Conservation (phyloP, 2,797 vertebrate genomes). For the Paguma larvata region DNA sequence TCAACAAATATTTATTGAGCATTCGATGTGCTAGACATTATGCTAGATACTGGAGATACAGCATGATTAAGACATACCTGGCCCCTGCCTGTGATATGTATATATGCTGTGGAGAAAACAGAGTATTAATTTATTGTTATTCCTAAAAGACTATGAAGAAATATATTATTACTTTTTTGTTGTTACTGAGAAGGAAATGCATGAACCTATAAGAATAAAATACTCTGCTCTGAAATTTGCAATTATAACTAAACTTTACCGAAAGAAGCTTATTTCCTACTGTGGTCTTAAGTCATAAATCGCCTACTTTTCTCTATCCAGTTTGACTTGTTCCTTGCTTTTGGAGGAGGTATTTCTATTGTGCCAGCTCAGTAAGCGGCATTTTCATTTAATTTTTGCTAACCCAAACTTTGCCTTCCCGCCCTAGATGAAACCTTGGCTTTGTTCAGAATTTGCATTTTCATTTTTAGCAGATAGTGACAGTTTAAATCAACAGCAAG, state of each 20-base stretch:
- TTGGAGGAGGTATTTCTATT: constrained; percentile 34
- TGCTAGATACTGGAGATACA: background rate
- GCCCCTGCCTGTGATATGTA: background rate
- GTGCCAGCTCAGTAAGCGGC: background rate
- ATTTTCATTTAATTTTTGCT: constrained; percentile 59
- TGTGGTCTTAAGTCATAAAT: background rate
- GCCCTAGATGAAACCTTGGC: constrained; percentile 50
- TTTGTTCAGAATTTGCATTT: constrained; percentile 71
- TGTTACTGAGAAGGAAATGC: background rate
- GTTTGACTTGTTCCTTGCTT: constrained; percentile 50
- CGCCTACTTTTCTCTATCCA: background rate
- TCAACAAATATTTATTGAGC: background rate
- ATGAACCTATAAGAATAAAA: background rate
- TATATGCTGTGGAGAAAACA: background rate
- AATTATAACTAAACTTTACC: background rate
- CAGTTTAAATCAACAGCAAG: constrained; percentile 60
- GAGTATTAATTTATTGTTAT: background rate
- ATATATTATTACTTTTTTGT: background rate
- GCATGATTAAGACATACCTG: background rate
- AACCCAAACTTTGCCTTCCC: constrained; percentile 59
- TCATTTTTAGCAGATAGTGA: constrained; percentile 71
- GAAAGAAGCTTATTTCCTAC: background rate
- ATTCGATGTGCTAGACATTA: background rate
- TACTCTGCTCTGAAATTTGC: background rate
- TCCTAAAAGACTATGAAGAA: background rate